These are phyloP conservation scores for Pteropus rufus DNA, from an alignment of 2,797 vertebrate species.

Conservation along the genomic window DNA sequence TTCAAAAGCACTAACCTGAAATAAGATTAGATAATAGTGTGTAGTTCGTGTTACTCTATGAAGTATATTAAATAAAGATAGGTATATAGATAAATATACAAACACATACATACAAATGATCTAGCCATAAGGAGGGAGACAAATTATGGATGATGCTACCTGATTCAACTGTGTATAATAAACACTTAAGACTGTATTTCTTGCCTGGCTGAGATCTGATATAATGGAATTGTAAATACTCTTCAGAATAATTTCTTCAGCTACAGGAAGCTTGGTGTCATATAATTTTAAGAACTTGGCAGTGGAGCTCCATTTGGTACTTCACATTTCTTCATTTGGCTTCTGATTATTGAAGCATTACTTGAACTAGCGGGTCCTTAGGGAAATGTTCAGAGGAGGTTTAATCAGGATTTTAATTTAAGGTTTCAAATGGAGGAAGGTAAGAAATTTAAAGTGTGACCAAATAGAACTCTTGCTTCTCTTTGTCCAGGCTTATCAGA, in stretches of 20 bases:
- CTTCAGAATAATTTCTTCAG: constrained; percentile 79
- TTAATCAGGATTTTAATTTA: constrained; percentile 75
- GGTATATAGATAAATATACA: not conserved
- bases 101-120: not conserved
- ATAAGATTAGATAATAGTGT: constrained; percentile 20
- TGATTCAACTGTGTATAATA: constrained; percentile 10
- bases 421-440: constrained; percentile 71
- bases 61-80: not conserved
- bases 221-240: constrained; percentile 76
- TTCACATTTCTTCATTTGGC: constrained; percentile 75
- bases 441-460: constrained; percentile 45
- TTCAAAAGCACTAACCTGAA: constrained; percentile 32
- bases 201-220: constrained; percentile 74
- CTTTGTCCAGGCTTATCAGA: constrained; percentile 52
- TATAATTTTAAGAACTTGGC: constrained; percentile 79
- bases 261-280: constrained; percentile 76
- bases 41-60: not conserved
- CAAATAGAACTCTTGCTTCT: constrained; percentile 8
- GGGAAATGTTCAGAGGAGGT: constrained; percentile 58
- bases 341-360: constrained; percentile 76
- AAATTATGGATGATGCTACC: constrained; percentile 4
- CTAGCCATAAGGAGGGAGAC: not conserved
- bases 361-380: constrained; percentile 74
- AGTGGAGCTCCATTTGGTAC: constrained; percentile 73
- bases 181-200: constrained; percentile 71